Evolutionary conservation across 2,888 invertebrate genomes (phyloP), one percentile per base, ranked within the genome.

Genomic region (Polietes domitor): DNA sequence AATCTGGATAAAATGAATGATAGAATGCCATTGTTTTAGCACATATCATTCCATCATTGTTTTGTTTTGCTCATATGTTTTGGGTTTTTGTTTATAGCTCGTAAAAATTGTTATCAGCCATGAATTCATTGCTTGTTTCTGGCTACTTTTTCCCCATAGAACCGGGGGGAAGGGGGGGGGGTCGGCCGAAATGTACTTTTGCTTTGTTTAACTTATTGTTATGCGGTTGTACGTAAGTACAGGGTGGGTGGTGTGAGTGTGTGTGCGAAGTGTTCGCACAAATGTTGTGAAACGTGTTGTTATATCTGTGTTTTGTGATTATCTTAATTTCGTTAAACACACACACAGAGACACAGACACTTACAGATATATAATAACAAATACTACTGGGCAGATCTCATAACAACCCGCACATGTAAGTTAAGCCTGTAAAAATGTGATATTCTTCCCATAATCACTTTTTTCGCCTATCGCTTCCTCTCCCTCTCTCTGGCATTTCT

Each of bases 21-120:
- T 65, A 65, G 63, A 63, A 47, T 63, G 50, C 32, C 47, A 75
- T 65, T 75, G 75, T 75, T 63, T 61, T 75, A 12, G 26, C 9
- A 7, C 4, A 37, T 41, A 65, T 65, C 12, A 65, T 65, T 21
- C 19, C 32, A 63, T 43, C 17, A 53, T 28, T 76, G 55, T 68
- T 63, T 43, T 58, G 28, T 17, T 55, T 37, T 58, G 3, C 9
- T 26, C 2, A 53, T 37, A 24, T 58, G 24, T 53, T 72, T 1
- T 72, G 26, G 37, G 26, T 72, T 71, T 61, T 73, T 63, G 15
- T 28, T 70, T 74, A 28, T 15, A 26, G 37, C 65, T 65, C 65
- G 41, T 65, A 65, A 65, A 37, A 65, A 65, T 65, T 65, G 65
- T 41, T 65, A 65, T 65, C 65, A 41, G 19, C 19, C 10, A 41